Evolutionary conservation across 2,888 invertebrate genomes (phyloP), one percentile per base, ranked within the genome.

Genomic region (Enchytraeus crypticus): DNA sequence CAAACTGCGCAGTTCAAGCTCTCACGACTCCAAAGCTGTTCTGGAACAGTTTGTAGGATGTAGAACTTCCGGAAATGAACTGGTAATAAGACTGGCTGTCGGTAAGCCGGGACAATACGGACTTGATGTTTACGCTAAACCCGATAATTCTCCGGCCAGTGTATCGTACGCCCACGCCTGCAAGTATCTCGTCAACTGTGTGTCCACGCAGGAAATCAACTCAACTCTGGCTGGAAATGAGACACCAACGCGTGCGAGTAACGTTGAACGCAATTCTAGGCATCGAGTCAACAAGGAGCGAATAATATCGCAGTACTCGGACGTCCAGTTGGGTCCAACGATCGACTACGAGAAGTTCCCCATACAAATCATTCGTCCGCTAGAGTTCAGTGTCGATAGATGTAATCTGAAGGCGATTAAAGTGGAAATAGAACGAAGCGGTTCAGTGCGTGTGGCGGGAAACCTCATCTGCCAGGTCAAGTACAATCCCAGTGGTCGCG

Each of bases 41-140:
- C 83, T 96, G 61, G 88, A 91, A 60, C 91, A 92, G 43, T 89
- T 77, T 80, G 90, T 93, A 30, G 87, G 88, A 63, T 90, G 92
- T 74, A 85, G 62, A 18, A 88, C 90, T 2, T 83, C 87, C 2
- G 83, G 84, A 70, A 83, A 84, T 71, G 88, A 92, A 74, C 77
- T 96, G 14, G 89, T 89, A 1, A 90, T 97, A 78, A 86, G 87
- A 68, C 87, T 92, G 69, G 67, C 70, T 1, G 69, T 75, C 51
- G 78, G 78, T 1, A 73, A 76, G 86, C 85, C 64, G 82, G 96
- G 96, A 54, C 97, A 97, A 81, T 97, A 95, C 79, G 97, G 97
- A 2, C 82, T 98, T 69, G 97, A 98, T 78, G 88, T 98, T 68
- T 98, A 97, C 80, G 97, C 97, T 0, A 84, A 95, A 61, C 93